These are phyloP conservation scores for Agonopterix arenella DNA, from an alignment of 2,888 invertebrate genomes.

Conservation along the genomic window DNA sequence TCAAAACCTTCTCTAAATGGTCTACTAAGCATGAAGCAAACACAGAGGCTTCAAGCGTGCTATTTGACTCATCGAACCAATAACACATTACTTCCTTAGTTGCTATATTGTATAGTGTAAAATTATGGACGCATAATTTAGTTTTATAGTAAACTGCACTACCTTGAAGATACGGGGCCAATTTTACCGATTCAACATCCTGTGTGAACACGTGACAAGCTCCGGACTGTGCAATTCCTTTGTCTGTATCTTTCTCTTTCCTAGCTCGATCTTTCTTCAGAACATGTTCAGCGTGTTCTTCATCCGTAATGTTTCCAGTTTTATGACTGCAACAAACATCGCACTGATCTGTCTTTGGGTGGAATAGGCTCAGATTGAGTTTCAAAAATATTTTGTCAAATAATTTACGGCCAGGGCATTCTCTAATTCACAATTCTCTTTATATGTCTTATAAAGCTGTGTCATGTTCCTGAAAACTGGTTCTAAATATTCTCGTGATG, in stretches of 20 bases:
- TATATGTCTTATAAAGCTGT: constrained; percentile 13
- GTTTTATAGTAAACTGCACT: constrained; percentile 25
- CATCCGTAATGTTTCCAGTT: constrained; percentile 19
- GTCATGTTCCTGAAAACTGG: constrained; percentile 15
- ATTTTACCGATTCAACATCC: constrained; percentile 23
- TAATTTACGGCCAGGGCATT: constrained; percentile 16
- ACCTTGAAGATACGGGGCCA: constrained; percentile 19
- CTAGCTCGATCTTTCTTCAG: constrained; percentile 16
- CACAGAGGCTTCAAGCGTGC: constrained; percentile 15
- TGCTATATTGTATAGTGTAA: constrained; percentile 16
- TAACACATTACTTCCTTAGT: constrained; percentile 17
- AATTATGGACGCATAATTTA: constrained; percentile 23
- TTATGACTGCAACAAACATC: constrained; percentile 15
- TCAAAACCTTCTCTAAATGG: constrained; percentile 5
- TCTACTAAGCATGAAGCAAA: constrained; percentile 16
- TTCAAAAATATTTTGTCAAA: constrained; percentile 20
- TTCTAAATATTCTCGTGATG: constrained; percentile 19
- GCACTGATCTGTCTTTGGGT: constrained; percentile 15
- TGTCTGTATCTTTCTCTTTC: constrained; percentile 17
- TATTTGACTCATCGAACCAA: constrained; percentile 19
- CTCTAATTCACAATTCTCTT: constrained; percentile 15
- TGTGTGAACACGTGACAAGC: constrained; percentile 19
- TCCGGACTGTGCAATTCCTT: constrained; percentile 13
- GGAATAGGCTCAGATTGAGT: constrained; percentile 20
- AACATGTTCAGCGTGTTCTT: constrained; percentile 10